Base-by-base conservation (phyloP, 2,888 invertebrate species). In the Leptarthrus brevirostris region DNA sequence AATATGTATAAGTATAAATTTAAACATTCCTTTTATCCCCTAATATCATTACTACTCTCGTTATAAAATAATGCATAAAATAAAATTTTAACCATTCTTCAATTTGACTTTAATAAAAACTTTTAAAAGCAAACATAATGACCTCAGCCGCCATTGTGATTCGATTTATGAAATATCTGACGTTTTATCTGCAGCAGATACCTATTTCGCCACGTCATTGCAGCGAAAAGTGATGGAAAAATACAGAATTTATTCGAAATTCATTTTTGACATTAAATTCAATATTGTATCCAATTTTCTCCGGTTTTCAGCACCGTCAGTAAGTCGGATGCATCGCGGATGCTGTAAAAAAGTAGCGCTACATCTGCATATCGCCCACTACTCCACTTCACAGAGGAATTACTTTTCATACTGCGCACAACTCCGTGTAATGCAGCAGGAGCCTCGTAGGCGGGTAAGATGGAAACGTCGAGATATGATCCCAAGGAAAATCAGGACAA, bases 271-370 rank as follows among this genome's bases (percentile, higher is more conserved):
- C 54, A 72, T 66, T 72, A 74, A 74, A 74, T 66, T 74, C 72
- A 74, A 74, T 74, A 72, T 74, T 72, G 72, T 66, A 64, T 64
- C 64, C 72, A 74, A 74, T 74, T 74, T 74, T 74, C 54, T 30
- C 54, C 26, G 26, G n/a, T 54, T 54, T 53, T 1, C 54, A 52
- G 18, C 40, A 6, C 40, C 12, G 40, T 12, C n/a, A 40, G 18
- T 18, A 52, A 20, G 20, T 8, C 8, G 30, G 30, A 30, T 30
- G 40, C 12, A 12, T 2, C 1, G 40, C 1, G 40, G 40, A 12
- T 30, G n/a, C 40, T 40, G 40, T 40, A 40, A 40, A 40, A 52
- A 6, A 18, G 22, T 20, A 10, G 22, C 6, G 18, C 5, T 18
- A 20, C 22, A 52, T 52, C 22, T 52, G 52, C 52, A 52, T 52